Evolutionary conservation across 1,140 invertebrate species (phyloP), one percentile per base, ranked within the genome.

Genomic region (Dendroctonus ponderosae): DNA sequence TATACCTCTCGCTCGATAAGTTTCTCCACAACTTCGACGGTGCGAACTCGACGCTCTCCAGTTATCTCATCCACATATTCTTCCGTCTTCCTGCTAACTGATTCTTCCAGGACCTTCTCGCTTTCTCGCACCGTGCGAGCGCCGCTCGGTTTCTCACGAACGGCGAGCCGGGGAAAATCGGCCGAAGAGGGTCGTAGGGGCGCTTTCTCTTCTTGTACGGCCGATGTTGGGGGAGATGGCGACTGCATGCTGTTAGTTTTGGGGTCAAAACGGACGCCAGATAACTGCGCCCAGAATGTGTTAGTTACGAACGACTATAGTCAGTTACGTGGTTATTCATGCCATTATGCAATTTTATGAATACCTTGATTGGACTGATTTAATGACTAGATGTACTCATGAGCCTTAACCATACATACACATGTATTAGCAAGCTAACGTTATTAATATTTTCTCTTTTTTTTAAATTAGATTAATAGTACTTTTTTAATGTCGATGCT

Each of bases 1-100:
- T 78, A 77, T 92, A 95, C 92, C 92, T 96, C 92, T 86, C 90
- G 92, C 82, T 96, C 92, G 82, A 96, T 92, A 80, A 93, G 87
- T 86, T 94, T 94, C 85, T 96, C 92, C 82, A 94, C 89, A 84
- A 93, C 91, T 85, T 94, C 91, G 79, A 94, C 86, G 62, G 93
- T 96, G 83, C 91, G 85, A 71, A 96, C 87, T 81, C 89, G 89
- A 78, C 86, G 86, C 80, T 91, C 89, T 73, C 92, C 92, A 67
- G 91, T 92, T 68, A 86, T 81, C 73, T 92, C 91, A 81, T 93
- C 92, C 72, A 91, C 79, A 81, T 91, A 92, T 80, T 94, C 92
- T 82, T 94, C 91, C 60, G 92, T 94, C 79, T 89, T 88, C 65
- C 87, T 84, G 71, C 89, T 91, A 71, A 94, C 87, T 81, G 90